Conservation (phyloP, 1,140 invertebrate genomes). For the Wiebesia pumilae region DNA sequence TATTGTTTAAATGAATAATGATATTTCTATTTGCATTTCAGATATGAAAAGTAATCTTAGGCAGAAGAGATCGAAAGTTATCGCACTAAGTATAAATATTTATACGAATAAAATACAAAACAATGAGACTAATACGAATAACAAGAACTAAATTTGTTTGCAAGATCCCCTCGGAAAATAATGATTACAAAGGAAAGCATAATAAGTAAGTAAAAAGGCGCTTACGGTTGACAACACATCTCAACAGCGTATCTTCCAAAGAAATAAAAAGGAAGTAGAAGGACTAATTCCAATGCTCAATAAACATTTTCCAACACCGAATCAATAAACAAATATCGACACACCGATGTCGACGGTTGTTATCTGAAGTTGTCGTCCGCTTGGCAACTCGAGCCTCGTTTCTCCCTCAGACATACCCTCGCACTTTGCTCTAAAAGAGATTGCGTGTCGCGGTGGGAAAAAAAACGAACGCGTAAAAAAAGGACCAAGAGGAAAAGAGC, state of each 20-base stretch:
- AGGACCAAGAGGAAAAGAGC: background rate
- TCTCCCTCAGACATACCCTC: slow-evolving; percentile 51
- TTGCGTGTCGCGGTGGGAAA: slow-evolving; percentile 59
- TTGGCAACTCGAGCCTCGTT: background rate
- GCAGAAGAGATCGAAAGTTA: background rate
- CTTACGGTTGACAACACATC: background rate
- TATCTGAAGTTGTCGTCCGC: background rate
- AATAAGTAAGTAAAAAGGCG: background rate
- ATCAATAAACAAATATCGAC: slow-evolving; percentile 9
- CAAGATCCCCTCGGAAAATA: background rate
- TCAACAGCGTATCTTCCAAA: background rate
- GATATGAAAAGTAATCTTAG: background rate
- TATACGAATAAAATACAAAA: background rate
- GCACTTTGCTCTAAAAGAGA: slow-evolving; percentile 60
- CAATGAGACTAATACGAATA: background rate
- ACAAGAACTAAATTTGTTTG: background rate
- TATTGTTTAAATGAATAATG: background rate
- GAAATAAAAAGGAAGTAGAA: background rate
- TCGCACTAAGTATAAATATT: background rate
- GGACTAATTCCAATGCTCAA: slow-evolving; percentile 9
- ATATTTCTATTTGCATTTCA: background rate
- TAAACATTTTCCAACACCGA: slow-evolving; percentile 12
- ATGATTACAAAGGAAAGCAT: background rate
- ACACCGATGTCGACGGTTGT: background rate
- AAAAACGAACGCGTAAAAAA: background rate